These are phyloP conservation scores for Festucalex cinctus DNA, from an alignment of 2,113 vertebrate species.

Conservation along the genomic window DNA sequence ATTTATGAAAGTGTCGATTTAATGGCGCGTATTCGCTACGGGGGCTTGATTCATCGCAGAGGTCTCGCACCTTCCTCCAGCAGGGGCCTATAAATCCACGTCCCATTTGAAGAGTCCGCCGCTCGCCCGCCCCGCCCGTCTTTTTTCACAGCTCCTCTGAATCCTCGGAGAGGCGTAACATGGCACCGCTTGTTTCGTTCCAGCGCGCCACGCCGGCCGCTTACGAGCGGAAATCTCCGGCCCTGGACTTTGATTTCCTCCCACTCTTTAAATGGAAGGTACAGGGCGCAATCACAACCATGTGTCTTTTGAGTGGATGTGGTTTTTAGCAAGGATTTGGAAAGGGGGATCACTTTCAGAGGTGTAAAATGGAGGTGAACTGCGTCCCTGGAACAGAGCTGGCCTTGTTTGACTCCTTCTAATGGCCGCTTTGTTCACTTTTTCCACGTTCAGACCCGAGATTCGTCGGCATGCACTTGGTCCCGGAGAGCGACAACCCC, in stretches of 20 bases:
- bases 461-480: constrained; percentile 86
- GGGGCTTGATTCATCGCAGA: constrained; percentile 49
- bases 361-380: constrained; percentile 48
- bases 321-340: constrained; percentile 59
- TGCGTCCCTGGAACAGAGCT: constrained; percentile 23
- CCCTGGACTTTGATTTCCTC: constrained; percentile 52
- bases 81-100: constrained; percentile 55
- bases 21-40: constrained; percentile 25
- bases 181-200: constrained; percentile 61
- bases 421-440: not conserved
- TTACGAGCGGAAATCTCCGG: constrained; percentile 3
- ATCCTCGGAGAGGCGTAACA: constrained; percentile 59
- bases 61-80: constrained; percentile 38
- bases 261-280: constrained; percentile 30
- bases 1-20: constrained; percentile 33
- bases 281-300: constrained; percentile 46
- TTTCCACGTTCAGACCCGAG: constrained; percentile 80
- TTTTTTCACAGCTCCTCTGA: constrained; percentile 67
- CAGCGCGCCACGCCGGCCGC: not conserved
- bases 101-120: constrained; percentile 46
- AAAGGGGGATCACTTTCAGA: constrained; percentile 34
- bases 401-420: constrained; percentile 14
- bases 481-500: constrained; percentile 95
- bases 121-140: constrained; percentile 10
- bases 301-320: constrained; percentile 58